Evolutionary conservation across 2,888 invertebrate genomes (phyloP), one percentile per base, ranked within the genome.

Genomic region (Leuctra nigra): DNA sequence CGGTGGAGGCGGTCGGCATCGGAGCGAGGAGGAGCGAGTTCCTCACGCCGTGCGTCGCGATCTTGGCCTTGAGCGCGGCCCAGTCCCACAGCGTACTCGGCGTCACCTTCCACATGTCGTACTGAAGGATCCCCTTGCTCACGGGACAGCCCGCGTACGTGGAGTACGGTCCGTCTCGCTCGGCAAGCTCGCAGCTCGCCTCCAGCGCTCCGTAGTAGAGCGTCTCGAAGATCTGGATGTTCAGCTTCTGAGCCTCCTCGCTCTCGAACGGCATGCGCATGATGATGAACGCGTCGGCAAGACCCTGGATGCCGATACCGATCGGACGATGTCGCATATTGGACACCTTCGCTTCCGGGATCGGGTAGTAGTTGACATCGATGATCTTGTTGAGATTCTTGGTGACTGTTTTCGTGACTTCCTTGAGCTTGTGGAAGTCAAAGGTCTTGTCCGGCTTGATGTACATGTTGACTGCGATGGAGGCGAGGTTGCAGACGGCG

Each of bases 1-100:
- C 98, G 0, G 98, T 99, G 1, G 97, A 96, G 7, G 98, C 97
- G 4, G 98, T 99, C 0, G 98, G 98, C 98, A 99, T 99, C 0
- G 97, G 97, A 0, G 98, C 97, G 61, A 98, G 65, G 18, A 99
- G 75, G 24, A 97, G 76, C 1, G 96, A 96, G 75, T 99, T 99
- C 56, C 98, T 78, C 0, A 98, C 76, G 9, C 99, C 99, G 73
- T 91, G 81, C 73, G 87, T 78, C 0, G 87, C 83, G 64, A 99
- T 96, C 69, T 87, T 88, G 50, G 76, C 78, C 72, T 93, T 93
- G 16, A 99, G 75, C 6, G 68, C 74, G 1, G 75, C 68, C 99
- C 99, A 99, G 70, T 99, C 81, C 89, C 94, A 95, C 4, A 92
- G 76, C 64, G 86, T 77, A 1, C 91, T 86, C 0, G 95, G 92